These are phyloP conservation scores for Mythimna lalbum DNA, from an alignment of 2,888 invertebrate species.

Conservation along the genomic window DNA sequence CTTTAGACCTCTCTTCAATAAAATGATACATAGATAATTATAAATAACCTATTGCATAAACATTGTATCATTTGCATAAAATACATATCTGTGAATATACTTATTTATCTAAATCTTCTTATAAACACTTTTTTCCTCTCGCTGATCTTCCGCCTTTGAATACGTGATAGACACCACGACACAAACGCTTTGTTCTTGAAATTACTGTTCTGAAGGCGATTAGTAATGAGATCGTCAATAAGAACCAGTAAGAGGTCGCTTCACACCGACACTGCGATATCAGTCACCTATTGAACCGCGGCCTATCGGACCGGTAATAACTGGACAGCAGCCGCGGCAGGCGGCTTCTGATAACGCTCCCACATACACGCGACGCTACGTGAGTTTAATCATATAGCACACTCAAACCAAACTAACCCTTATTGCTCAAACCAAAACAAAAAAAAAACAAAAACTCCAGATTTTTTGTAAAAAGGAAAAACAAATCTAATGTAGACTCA, in stretches of 20 bases:
- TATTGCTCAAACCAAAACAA: slow-evolving; percentile 34
- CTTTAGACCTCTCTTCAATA: slow-evolving; percentile 16
- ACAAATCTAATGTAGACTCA: not conserved
- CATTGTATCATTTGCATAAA: not conserved
- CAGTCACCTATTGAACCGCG: slow-evolving; percentile 92
- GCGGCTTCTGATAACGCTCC: slow-evolving; percentile 87
- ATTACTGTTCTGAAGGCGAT: slow-evolving; percentile 59
- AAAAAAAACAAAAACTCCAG: not conserved
- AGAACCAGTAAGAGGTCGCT: slow-evolving; percentile 88
- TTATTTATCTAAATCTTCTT: slow-evolving; percentile 14
- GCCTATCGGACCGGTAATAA: slow-evolving; percentile 90
- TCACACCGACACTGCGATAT: slow-evolving; percentile 83
- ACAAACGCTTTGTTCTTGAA: slow-evolving; percentile 61
- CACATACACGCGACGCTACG: slow-evolving; percentile 68
- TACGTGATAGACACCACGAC: slow-evolving; percentile 49
- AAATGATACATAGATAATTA: slow-evolving; percentile 2
- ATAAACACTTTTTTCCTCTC: slow-evolving; percentile 2
- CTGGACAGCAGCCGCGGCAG: slow-evolving; percentile 88
- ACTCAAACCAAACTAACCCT: slow-evolving; percentile 53
- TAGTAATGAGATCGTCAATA: slow-evolving; percentile 71
- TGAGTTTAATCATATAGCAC: slow-evolving; percentile 58
- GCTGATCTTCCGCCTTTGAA: slow-evolving; percentile 23
- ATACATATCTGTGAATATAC: not conserved
- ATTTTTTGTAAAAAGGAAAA: not conserved
- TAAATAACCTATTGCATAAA: not conserved